A percentile compares a stretch with the other conserved stretches of the same genome.
Evolutionary conservation across 1,140 invertebrate species (phyloP).

Genomic region (Drosophila tani): DNA sequence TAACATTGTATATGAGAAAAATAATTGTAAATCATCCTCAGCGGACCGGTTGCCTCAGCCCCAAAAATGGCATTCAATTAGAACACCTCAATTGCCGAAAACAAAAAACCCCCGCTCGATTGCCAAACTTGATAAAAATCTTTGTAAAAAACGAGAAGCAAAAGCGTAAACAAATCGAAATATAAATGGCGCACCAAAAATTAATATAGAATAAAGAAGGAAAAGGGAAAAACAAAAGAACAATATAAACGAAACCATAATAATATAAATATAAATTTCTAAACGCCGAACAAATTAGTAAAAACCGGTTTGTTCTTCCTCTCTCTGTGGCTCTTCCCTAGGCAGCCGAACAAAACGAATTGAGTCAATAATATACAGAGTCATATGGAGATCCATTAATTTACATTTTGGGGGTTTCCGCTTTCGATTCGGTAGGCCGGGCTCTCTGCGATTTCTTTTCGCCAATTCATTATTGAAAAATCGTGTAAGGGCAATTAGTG

Average conservation of each 20-base stretch:
- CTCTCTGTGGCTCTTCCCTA: not conserved
- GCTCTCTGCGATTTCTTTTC: slow-evolving; percentile 41
- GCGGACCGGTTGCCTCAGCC: slow-evolving; percentile 33
- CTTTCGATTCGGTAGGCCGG: slow-evolving; percentile 40
- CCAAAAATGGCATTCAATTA: slow-evolving; percentile 43
- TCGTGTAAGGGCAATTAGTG: slow-evolving; percentile 71
- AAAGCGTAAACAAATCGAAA: slow-evolving; percentile 48
- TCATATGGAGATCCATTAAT: slow-evolving; percentile 71
- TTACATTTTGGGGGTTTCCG: slow-evolving; percentile 79
- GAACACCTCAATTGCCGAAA: slow-evolving; percentile 30
- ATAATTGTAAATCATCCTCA: slow-evolving; percentile 18
- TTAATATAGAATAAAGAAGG: slow-evolving; percentile 24
- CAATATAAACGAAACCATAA: slow-evolving; percentile 29
- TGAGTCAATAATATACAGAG: slow-evolving; percentile 38
- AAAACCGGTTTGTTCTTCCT: slow-evolving; percentile 64
- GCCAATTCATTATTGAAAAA: slow-evolving; percentile 69
- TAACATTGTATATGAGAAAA: slow-evolving; percentile 15
- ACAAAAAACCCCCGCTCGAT: slow-evolving; percentile 40
- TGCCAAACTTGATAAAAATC: slow-evolving; percentile 21
- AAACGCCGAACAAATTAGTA: slow-evolving; percentile 54
- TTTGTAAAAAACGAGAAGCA: slow-evolving; percentile 33
- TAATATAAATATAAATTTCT: slow-evolving; percentile 46
- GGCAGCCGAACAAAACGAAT: slow-evolving; percentile 25
- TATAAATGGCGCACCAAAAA: slow-evolving; percentile 72
- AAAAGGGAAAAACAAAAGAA: slow-evolving; percentile 12